Base-by-base conservation (phyloP, 2,797 vertebrate species). In the Tokudaia tokunoshimensis region DNA sequence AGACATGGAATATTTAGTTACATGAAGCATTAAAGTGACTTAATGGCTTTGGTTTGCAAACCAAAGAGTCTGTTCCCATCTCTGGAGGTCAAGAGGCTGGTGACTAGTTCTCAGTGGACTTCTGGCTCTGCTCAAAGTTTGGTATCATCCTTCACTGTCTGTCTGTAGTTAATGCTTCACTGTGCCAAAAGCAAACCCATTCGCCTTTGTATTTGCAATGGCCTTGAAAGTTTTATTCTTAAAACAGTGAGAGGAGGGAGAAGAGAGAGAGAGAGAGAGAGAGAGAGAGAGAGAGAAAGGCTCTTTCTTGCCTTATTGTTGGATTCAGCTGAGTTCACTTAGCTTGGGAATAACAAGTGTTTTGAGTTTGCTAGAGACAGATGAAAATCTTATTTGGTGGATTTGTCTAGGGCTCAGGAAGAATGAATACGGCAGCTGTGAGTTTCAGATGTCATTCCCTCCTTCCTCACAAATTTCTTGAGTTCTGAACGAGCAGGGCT, bases 41-140 rank as follows among this genome's bases (percentile, higher is more conserved):
- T 94, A 74, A 94, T 1, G 41, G 47, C n/a, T 95, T 96, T 95
- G 65, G 4, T 91, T 95, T 88, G 37, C 26, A 94, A 86, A 34
- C 11, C 65, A 26, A 47, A 78, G 84, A 86, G 44, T 63, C 20
- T 47, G 63, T 78, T 50, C n/a, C 10, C 14, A 14, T 82, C 91
- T 80, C 88, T 90, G 10, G 37, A 92, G 47, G 26, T 63, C n/a
- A 22, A 67, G 89, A 96, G 47, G 47, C 24, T 34, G 6, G 24
- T 52, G 47, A 91, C 50, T 88, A 34, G 83, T 92, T 70, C 76
- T 91, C 11, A 85, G 84, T 67, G 81, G 63, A 93, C 24, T 57
- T 41, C 63, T 85, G 78, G 44, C 90, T 88, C 87, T 84, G 17
- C 47, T 89, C 82, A 61, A 85, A 52, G 94, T 94, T 67, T 44